Percentiles rank a stretch among this genome's conserved stretches.
Conservation (phyloP, 2,888 invertebrate genomes). For the Andrena marginata region DNA sequence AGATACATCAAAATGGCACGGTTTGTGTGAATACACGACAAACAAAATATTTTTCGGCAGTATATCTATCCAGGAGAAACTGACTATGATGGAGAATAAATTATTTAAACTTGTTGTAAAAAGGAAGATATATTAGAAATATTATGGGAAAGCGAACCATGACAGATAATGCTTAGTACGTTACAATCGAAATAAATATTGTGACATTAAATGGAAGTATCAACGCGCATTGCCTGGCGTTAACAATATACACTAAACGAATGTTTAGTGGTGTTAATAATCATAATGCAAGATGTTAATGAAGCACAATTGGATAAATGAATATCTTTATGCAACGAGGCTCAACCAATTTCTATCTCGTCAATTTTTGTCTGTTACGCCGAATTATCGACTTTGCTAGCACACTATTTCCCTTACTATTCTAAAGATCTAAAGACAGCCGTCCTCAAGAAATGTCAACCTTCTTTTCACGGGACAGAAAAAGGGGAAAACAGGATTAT, state of each 20-base stretch:
- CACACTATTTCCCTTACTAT: slow-evolving; percentile 53
- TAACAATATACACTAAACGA: neutral
- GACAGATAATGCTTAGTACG: slow-evolving; percentile 28
- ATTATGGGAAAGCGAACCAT: slow-evolving; percentile 5
- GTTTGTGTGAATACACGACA: slow-evolving; percentile 11
- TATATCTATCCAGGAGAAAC: neutral
- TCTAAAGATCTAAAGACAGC: slow-evolving; percentile 66
- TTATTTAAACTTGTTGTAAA: slow-evolving; percentile 4
- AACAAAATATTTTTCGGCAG: slow-evolving; percentile 4
- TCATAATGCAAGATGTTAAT: slow-evolving; percentile 8
- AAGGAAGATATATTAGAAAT: neutral
- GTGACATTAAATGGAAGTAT: slow-evolving; percentile 23
- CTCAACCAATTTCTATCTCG: slow-evolving; percentile 66
- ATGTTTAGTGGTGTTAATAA: slow-evolving; percentile 8
- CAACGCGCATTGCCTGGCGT: slow-evolving; percentile 19
- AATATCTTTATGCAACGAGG: slow-evolving; percentile 51
- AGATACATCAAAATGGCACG: neutral
- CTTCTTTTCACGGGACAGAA: slow-evolving; percentile 38
- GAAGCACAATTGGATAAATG: slow-evolving; percentile 32
- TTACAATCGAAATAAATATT: slow-evolving; percentile 39
- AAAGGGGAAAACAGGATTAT: slow-evolving; percentile 1
- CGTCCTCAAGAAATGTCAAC: slow-evolving; percentile 58
- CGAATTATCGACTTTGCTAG: slow-evolving; percentile 48
- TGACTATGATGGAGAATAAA: neutral
- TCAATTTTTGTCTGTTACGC: slow-evolving; percentile 63